phyloP scores from a whole-genome alignment of 1,140 invertebrate genomes.

The Vanessa tameamea region DNA sequence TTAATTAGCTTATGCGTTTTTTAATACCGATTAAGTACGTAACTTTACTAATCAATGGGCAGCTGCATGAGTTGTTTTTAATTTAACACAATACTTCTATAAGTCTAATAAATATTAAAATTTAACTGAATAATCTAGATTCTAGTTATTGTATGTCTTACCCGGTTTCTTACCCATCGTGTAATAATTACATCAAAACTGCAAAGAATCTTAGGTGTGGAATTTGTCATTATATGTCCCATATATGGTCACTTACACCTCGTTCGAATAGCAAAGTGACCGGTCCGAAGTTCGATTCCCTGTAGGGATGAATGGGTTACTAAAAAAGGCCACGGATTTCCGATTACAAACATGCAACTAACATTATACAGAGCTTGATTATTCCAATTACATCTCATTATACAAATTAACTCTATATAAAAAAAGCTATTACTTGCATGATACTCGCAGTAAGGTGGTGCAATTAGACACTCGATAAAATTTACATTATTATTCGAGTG shows the following conservation, averaged over 20 bases:
- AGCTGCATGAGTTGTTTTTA: background rate
- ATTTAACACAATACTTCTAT: background rate
- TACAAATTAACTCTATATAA: conserved; percentile 38
- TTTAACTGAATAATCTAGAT: background rate
- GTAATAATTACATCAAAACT: conserved; percentile 46
- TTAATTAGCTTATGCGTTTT: too few species aligned
- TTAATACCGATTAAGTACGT: too few species aligned
- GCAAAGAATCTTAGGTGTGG: conserved; percentile 33
- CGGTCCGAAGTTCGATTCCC: conserved; percentile 32
- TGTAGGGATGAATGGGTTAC: conserved; percentile 38
- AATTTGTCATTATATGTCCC: conserved; percentile 47
- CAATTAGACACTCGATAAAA: conserved; percentile 38
- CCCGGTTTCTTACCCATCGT: conserved; percentile 10
- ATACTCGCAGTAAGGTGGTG: conserved; percentile 23
- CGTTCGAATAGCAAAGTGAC: conserved; percentile 38
- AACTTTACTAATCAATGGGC: background rate
- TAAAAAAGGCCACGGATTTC: conserved; percentile 34
- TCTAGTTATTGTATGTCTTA: conserved; percentile 8
- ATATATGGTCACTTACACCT: conserved; percentile 41
- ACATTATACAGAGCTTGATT: conserved; percentile 30
- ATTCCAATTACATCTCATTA: conserved; percentile 38
- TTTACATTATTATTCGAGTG: conserved; percentile 39
- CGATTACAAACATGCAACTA: conserved; percentile 24
- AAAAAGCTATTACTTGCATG: conserved; percentile 15
- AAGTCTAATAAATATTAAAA: background rate